Conservation (phyloP, 2,888 invertebrate genomes). For the Hypercompe scribonia region DNA sequence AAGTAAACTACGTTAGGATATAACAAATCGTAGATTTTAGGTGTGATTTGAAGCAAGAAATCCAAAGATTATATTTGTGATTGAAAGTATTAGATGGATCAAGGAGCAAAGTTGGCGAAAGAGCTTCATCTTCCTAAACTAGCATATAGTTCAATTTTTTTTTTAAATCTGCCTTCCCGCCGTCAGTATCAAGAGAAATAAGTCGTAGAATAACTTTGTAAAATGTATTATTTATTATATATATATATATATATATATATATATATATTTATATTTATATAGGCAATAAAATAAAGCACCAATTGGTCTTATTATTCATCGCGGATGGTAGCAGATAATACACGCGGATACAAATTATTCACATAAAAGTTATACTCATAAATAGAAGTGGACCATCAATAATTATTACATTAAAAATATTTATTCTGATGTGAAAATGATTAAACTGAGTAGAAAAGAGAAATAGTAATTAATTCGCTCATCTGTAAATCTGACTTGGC, state of each 20-base stretch:
- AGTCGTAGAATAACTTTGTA: too few relatives aligned
- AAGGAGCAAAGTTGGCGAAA: not conserved
- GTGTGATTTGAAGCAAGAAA: not conserved
- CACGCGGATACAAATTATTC: too few relatives aligned
- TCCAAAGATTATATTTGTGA: not conserved
- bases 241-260: not conserved
- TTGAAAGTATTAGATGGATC: not conserved
- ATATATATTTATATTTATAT: too few relatives aligned
- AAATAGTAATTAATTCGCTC: not conserved
- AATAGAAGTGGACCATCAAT: too few relatives aligned
- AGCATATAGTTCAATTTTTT: not conserved
- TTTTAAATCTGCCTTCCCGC: too few relatives aligned
- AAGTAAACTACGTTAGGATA: not conserved
- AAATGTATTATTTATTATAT: not conserved
- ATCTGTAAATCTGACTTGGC: not conserved
- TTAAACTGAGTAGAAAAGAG: not conserved
- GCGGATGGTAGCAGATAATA: too few relatives aligned
- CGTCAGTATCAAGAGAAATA: not conserved
- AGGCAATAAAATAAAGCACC: too few relatives aligned
- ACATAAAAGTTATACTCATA: too few relatives aligned
- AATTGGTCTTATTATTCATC: too few relatives aligned
- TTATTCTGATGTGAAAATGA: not conserved
- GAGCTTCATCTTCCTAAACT: not conserved
- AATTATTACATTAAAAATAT: too few relatives aligned
- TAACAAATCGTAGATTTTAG: not conserved